These are phyloP conservation scores for Rhagoletis zephyria DNA, from an alignment of 1,140 invertebrate species.

Conservation along the genomic window DNA sequence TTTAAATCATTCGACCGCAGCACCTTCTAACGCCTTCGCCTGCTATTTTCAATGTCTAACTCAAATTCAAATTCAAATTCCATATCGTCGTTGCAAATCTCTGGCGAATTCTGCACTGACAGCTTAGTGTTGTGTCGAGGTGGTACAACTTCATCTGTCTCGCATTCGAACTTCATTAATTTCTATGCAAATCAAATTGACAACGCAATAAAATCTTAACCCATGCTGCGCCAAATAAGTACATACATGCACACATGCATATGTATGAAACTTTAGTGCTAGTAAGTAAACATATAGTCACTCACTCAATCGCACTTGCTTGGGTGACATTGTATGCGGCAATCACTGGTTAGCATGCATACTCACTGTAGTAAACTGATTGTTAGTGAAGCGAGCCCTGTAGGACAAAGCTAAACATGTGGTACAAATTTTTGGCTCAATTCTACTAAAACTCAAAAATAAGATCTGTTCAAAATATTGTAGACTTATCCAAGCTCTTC, in stretches of 20 bases:
- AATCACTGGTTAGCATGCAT: no score
- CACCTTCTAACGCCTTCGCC: background rate
- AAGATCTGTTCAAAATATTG: no score
- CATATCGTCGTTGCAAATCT: constrained; percentile 26
- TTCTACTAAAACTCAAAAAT: no score
- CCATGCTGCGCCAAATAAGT: constrained; percentile 32
- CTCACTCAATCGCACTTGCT: background rate
- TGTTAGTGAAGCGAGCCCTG: background rate
- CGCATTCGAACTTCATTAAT: constrained; percentile 51
- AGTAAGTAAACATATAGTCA: constrained; percentile 31
- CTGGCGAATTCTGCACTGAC: constrained; percentile 31
- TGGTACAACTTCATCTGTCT: constrained; percentile 46
- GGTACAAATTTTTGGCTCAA: no score
- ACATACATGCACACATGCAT: no score
- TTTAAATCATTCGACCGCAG: constrained; percentile 24
- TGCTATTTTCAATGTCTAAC: background rate
- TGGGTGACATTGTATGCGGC: background rate
- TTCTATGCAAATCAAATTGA: constrained; percentile 52
- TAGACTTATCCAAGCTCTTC: no score
- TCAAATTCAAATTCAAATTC: constrained; percentile 32
- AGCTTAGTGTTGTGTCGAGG: background rate
- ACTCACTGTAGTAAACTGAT: no score
- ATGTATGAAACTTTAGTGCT: no score
- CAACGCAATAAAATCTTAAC: constrained; percentile 52
- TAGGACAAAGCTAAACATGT: background rate